Percentiles rank a stretch among this genome's conserved stretches.
These are phyloP conservation scores for Corydoras sp. DNA, from an alignment of 2,113 vertebrate genomes.

Conservation along the genomic window DNA sequence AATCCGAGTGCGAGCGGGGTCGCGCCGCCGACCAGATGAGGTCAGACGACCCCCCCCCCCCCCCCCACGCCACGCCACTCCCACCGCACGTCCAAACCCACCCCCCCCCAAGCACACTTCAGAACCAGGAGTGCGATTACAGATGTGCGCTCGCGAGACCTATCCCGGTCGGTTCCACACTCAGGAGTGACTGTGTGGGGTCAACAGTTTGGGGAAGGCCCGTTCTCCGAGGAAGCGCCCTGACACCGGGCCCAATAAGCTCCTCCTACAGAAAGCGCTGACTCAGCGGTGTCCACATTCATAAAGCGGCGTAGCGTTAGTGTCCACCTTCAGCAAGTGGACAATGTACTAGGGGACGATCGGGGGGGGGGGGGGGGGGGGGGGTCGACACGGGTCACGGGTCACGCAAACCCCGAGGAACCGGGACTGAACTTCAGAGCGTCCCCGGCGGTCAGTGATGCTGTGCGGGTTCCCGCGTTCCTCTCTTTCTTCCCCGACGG, in stretches of 20 bases:
- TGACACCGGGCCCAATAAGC: too few relatives aligned
- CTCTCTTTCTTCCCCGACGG: slow-evolving; percentile 6
- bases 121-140: neutral
- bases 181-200: neutral
- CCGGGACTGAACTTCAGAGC: neutral
- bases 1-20: slow-evolving; percentile 77
- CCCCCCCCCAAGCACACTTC: slow-evolving; percentile 17
- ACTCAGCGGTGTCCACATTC: too few relatives aligned
- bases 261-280: too few relatives aligned
- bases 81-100: slow-evolving; percentile 10
- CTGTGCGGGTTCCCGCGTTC: neutral
- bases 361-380: too few relatives aligned
- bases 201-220: too few relatives aligned
- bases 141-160: neutral
- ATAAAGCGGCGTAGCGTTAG: too few relatives aligned
- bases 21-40: slow-evolving; percentile 68
- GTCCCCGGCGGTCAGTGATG: neutral
- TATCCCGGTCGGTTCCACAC: slow-evolving; percentile 6
- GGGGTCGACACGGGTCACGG: too few relatives aligned
- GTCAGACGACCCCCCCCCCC: slow-evolving; percentile 63
- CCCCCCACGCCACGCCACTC: slow-evolving; percentile 35
- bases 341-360: too few relatives aligned
- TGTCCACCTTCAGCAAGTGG: too few relatives aligned
- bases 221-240: too few relatives aligned
- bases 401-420: neutral